Conservation (phyloP, 2,888 invertebrate species). For the Pharmacophagus antenor region DNA sequence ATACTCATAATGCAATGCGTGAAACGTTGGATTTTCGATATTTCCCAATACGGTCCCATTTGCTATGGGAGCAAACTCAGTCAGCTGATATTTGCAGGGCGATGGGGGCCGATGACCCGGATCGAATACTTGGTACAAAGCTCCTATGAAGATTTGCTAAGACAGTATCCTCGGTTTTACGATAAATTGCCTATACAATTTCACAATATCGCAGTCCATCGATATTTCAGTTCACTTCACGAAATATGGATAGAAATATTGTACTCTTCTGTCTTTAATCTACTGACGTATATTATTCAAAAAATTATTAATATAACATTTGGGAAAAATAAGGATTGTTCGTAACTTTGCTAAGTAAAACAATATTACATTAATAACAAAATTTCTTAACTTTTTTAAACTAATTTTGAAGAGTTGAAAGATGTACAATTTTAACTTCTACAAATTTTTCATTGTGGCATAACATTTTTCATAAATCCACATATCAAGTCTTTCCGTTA, state of each 20-base stretch:
- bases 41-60: conserved; percentile 21
- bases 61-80: conserved; percentile 21
- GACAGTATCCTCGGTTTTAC: conserved; percentile 15
- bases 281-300: neutral
- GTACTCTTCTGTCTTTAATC: neutral
- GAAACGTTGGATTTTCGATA: conserved; percentile 22
- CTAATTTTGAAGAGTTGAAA: too few species aligned
- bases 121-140: conserved; percentile 5
- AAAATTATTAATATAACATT: neutral
- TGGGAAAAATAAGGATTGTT: too few species aligned
- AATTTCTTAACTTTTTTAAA: too few species aligned
- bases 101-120: conserved; percentile 11
- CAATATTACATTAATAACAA: too few species aligned
- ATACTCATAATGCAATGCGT: conserved; percentile 6
- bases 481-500: too few species aligned
- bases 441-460: too few species aligned
- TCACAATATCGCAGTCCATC: conserved; percentile 1
- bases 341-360: too few species aligned
- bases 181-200: conserved; percentile 22
- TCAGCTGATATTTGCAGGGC: conserved; percentile 21
- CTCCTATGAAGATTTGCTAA: conserved; percentile 21
- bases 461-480: too few species aligned
- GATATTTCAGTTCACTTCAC: neutral
- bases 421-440: too few species aligned
- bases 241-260: neutral